Evolutionary conservation across 2,113 vertebrate species (phyloP).

Genomic region (Parotia lawesii): DNA sequence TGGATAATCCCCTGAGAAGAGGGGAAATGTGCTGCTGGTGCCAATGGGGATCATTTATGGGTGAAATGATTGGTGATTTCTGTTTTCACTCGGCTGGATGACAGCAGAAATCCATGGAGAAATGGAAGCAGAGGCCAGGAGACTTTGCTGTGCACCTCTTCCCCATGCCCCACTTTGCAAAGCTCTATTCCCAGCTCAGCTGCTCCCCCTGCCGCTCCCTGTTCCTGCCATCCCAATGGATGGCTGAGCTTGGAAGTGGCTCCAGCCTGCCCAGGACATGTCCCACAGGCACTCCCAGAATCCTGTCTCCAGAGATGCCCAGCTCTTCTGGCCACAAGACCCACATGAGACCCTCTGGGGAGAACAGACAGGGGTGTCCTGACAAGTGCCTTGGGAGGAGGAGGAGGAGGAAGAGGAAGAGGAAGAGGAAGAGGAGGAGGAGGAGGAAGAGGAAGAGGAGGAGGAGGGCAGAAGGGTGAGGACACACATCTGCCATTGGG

Average conservation of each 20-base stretch:
- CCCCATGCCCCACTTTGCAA: background rate
- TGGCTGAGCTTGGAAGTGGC: accelerated
- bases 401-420: background rate
- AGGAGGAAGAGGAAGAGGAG: background rate
- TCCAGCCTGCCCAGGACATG: background rate
- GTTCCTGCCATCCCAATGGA: background rate
- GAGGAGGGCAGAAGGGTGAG: background rate
- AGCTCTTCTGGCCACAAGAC: background rate
- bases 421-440: background rate
- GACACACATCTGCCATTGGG: background rate
- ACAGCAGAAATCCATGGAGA: background rate
- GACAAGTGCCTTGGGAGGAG: background rate
- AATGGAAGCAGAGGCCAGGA: background rate
- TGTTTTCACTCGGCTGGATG: background rate
- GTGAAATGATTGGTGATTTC: background rate
- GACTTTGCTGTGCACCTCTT: background rate
- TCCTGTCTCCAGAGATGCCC: background rate
- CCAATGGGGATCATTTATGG: background rate
- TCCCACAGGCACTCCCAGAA: no score
- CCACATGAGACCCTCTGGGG: background rate
- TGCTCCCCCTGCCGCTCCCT: accelerated
- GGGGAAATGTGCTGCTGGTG: background rate
- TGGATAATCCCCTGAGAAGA: background rate
- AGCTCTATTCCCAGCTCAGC: background rate
- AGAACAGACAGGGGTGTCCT: background rate